phyloP scores from a whole-genome alignment of 2,113 vertebrate genomes.

The Euleptes europaea region DNA sequence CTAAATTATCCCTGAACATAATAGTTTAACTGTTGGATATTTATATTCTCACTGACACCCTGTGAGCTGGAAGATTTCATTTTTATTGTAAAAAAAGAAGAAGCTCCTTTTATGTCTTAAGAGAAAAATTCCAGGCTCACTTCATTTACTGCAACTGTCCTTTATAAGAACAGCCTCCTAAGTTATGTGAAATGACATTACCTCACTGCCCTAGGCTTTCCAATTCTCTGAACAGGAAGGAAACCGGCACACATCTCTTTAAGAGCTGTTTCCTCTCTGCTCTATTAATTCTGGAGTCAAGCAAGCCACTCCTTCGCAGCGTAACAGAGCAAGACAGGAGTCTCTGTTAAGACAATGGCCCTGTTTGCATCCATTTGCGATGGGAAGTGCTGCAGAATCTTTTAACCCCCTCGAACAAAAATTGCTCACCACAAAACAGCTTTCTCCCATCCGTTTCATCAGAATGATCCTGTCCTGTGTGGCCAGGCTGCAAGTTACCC shows the following conservation, averaged over 20 bases:
- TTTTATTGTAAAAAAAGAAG: conserved; percentile 21
- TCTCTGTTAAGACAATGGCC: conserved; percentile 54
- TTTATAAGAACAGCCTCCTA: conserved; percentile 71
- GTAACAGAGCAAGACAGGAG: conserved; percentile 74
- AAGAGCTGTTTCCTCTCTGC: conserved; percentile 76
- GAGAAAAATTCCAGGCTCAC: conserved; percentile 54
- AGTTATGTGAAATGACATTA: conserved; percentile 77
- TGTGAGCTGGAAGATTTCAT: not conserved
- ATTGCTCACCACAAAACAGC: too few relatives aligned
- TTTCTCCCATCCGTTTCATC: not conserved
- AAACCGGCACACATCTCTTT: conserved; percentile 72
- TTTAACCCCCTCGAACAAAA: not conserved
- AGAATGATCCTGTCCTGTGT: not conserved
- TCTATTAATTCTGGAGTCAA: conserved; percentile 83
- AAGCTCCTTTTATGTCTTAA: not conserved
- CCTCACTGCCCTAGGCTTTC: conserved; percentile 64
- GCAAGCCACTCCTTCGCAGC: conserved; percentile 76
- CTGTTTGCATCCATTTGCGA: conserved; percentile 43
- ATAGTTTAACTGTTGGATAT: not conserved
- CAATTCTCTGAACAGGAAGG: conserved; percentile 74
- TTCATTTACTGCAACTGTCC: conserved; percentile 68
- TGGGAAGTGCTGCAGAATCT: not conserved
- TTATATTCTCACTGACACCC: not conserved
- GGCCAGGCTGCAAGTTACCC: not conserved
- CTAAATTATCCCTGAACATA: not conserved